phyloP scores from a whole-genome alignment of 37 sponge, comb jelly and placozoan species.

The Bolinopsis microptera region DNA sequence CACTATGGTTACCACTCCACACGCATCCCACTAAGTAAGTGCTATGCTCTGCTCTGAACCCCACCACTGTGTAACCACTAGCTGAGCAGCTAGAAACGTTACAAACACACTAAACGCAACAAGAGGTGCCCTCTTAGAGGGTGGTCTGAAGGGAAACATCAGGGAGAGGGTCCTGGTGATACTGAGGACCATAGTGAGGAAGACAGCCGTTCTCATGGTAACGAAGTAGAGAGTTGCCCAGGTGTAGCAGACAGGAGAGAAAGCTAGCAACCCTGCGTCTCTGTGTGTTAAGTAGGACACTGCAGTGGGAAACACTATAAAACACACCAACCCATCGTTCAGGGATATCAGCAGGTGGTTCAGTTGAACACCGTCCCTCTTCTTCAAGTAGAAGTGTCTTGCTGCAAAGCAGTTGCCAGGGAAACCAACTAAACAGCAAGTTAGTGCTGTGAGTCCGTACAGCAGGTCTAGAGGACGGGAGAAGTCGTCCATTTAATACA shows the following conservation, averaged over 20 bases:
- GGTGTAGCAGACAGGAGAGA: background rate
- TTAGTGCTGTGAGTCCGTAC: background rate
- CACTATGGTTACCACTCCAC: background rate
- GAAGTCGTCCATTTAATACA: background rate
- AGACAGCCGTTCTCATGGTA: background rate
- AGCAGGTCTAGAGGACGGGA: background rate
- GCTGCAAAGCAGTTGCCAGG: conserved; percentile 7
- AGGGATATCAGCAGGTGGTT: background rate
- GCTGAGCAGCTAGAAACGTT: background rate
- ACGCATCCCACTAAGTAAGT: background rate
- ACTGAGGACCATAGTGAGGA: background rate
- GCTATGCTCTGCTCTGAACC: background rate
- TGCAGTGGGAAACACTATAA: background rate
- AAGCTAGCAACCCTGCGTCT: background rate
- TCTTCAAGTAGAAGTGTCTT: background rate
- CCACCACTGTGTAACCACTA: background rate
- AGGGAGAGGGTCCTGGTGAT: background rate
- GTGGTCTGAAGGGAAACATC: background rate
- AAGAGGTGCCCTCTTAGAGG: background rate
- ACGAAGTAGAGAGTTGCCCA: background rate
- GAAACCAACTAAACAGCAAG: background rate
- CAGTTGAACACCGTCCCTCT: background rate
- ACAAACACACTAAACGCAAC: background rate
- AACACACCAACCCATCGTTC: background rate
- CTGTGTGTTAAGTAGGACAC: background rate